Percentiles rank a stretch among this genome's conserved stretches.
These are phyloP conservation scores for Fukomys damarensis DNA, from an alignment of 2,113 vertebrate genomes.

Conservation along the genomic window DNA sequence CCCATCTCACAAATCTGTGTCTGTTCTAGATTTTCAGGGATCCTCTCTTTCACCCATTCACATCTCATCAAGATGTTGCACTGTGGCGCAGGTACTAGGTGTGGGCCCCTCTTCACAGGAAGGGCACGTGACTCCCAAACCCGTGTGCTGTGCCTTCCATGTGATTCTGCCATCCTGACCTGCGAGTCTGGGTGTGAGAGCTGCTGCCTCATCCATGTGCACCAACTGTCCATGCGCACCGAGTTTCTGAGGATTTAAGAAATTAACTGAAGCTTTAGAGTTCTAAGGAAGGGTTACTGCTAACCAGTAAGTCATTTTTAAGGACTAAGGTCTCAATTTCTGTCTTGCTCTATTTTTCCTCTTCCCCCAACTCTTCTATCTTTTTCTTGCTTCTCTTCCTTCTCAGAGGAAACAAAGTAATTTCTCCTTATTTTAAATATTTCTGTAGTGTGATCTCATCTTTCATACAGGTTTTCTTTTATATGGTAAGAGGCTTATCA, in stretches of 20 bases:
- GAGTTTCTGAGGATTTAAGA: background rate
- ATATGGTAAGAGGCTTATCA: background rate
- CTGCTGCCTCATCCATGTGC: background rate
- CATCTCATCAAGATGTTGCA: background rate
- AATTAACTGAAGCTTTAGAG: background rate
- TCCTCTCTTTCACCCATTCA: background rate
- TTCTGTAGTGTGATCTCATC: conserved; percentile 9
- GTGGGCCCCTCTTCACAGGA: background rate
- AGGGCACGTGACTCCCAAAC: background rate
- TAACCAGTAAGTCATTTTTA: background rate
- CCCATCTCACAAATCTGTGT: background rate
- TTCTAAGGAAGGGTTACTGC: background rate
- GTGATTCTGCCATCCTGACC: background rate
- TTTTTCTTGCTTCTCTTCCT: background rate
- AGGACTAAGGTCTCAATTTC: background rate
- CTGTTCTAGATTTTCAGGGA: background rate
- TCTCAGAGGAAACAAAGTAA: background rate
- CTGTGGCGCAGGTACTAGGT: background rate
- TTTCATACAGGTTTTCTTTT: background rate
- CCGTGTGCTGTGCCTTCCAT: background rate
- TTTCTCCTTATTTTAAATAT: background rate
- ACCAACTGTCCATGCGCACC: background rate
- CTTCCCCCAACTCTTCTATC: background rate
- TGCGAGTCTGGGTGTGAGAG: background rate
- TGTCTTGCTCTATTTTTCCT: background rate